These are phyloP conservation scores for Cromileptes altivelis DNA, from an alignment of 2,113 vertebrate species.

Conservation along the genomic window DNA sequence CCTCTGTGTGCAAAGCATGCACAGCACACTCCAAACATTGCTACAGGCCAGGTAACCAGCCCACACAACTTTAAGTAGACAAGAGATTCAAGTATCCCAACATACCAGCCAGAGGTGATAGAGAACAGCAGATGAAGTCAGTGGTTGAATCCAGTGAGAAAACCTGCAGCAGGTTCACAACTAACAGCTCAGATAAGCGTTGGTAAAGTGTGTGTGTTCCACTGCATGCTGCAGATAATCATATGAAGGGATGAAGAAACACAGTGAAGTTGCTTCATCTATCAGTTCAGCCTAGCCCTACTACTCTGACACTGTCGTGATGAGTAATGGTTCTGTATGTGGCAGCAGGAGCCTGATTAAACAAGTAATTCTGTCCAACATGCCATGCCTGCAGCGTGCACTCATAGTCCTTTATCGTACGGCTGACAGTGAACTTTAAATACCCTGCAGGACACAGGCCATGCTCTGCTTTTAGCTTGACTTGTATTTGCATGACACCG, in stretches of 20 bases:
- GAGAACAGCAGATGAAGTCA: constrained; percentile 21
- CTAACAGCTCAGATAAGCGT: not conserved
- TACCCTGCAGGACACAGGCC: constrained; percentile 23
- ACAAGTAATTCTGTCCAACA: constrained; percentile 18
- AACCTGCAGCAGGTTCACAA: not conserved
- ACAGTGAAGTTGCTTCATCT: constrained; percentile 17
- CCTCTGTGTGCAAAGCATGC: not conserved
- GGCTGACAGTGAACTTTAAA: constrained; percentile 49
- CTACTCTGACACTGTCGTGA: constrained; percentile 4
- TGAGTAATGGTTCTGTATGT: not conserved
- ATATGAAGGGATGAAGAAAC: not conserved
- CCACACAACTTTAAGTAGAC: not conserved
- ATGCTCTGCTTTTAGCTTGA: constrained; percentile 16
- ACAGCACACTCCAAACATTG: not conserved
- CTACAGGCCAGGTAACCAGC: not conserved
- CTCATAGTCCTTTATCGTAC: constrained; percentile 11
- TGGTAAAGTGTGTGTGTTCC: not conserved
- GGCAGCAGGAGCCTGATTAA: constrained; percentile 23
- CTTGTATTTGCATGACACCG: constrained; percentile 33
- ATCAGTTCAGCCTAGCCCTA: not conserved
- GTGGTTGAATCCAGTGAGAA: constrained; percentile 7
- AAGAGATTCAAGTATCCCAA: not conserved
- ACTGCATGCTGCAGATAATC: constrained; percentile 12
- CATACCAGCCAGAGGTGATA: constrained; percentile 8
- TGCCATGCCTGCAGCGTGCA: constrained; percentile 29